Base-by-base conservation (phyloP, 2,888 invertebrate genomes). In the Agelastica alni region DNA sequence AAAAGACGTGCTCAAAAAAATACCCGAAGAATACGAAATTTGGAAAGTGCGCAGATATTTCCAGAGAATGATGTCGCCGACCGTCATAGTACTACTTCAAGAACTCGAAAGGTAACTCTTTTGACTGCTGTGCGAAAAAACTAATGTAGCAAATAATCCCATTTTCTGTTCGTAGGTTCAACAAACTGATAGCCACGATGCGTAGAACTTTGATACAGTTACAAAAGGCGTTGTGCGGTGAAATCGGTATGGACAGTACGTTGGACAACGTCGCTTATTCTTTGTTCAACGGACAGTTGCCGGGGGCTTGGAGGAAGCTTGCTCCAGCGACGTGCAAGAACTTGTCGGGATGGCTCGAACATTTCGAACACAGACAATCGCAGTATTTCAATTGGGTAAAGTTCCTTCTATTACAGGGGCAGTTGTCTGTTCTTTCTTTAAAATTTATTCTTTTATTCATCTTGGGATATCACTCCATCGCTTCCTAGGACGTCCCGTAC, bases 311-410 rank as follows among this genome's bases (percentile, higher is more conserved):
- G 96, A 81, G 89, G 13, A 81, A 81, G 58, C 78, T 94, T 37
- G 89, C 93, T 3, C 95, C 96, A 4, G 89, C 84, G 58, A 94
- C 94, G 0, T 87, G 88, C 70, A 96, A 95, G 76, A 86, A 81
- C 53, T 81, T 96, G 1, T 93, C 89, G 4, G 86, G 87, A 17
- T 96, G 96, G 96, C 89, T 96, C 82, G 87, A 89, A 49, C 93
- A 94, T 76, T 92, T 94, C 71, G 83, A 83, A 18, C 77, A 77
- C 10, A 77, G 93, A 63, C 84, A 86, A 59, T 79, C 80, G 43
- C 92, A 92, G 74, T 93, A 91, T 70, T 82, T 81, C 1, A 79
- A 81, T 64, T 93, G 93, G 93, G 91, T 91, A 73, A 68, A 75
- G n/a, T n/a, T n/a, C n/a, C n/a, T n/a, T n/a, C n/a, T n/a, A n/a